These are phyloP conservation scores for Aproaerema taeniolella DNA, from an alignment of 2,888 invertebrate species.

Conservation along the genomic window DNA sequence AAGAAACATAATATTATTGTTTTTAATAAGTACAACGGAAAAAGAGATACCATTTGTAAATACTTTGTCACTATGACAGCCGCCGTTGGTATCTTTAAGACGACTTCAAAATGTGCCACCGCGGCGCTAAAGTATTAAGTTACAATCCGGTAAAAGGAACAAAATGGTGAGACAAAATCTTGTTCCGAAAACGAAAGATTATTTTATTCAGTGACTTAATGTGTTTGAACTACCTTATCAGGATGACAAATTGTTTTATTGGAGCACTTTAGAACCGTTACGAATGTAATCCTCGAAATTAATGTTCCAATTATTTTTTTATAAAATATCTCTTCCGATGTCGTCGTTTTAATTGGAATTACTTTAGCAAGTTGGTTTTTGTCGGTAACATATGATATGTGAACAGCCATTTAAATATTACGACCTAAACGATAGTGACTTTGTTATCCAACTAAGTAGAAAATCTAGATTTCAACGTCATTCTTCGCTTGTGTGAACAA, in stretches of 20 bases:
- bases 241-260: slow-evolving; percentile 48
- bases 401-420: too few species aligned
- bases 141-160: slow-evolving; percentile 45
- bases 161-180: slow-evolving; percentile 48
- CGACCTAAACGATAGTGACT: too few species aligned
- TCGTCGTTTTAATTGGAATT: too few species aligned
- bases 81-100: slow-evolving; percentile 49
- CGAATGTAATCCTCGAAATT: slow-evolving; percentile 15
- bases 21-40: too few species aligned
- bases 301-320: slow-evolving; percentile 14
- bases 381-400: too few species aligned
- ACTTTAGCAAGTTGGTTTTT: too few species aligned
- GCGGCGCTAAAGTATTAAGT: slow-evolving; percentile 55
- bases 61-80: slow-evolving; percentile 48
- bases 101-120: slow-evolving; percentile 37
- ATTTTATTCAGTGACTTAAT: slow-evolving; percentile 52
- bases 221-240: slow-evolving; percentile 48
- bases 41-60: slow-evolving; percentile 22
- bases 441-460: too few species aligned
- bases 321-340: too few species aligned
- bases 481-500: too few species aligned
- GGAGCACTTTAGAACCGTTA: slow-evolving; percentile 21
- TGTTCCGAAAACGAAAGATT: slow-evolving; percentile 39
- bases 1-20: too few species aligned
- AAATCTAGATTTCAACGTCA: too few species aligned